These are phyloP conservation scores for Cataglyphis rosenhaueri DNA, from an alignment of 2,888 invertebrate genomes.

Conservation along the genomic window DNA sequence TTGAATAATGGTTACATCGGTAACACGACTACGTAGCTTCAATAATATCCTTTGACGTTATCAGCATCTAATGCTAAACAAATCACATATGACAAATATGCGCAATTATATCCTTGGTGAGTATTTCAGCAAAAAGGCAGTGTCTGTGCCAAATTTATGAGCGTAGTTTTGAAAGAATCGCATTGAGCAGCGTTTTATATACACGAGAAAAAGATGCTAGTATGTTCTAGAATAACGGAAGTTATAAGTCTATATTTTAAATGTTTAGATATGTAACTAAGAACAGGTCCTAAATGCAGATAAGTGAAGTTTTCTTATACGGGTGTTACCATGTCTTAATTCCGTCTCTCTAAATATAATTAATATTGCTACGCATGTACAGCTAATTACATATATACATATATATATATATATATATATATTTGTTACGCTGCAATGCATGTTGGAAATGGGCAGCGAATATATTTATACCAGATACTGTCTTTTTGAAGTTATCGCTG, in stretches of 20 bases:
- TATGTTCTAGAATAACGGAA: conserved; percentile 45
- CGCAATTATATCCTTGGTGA: conserved; percentile 22
- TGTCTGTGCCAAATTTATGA: conserved; percentile 57
- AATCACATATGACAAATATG: not conserved
- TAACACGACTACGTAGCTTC: conserved; percentile 80
- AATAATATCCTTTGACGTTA: not conserved
- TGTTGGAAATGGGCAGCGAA: conserved; percentile 23
- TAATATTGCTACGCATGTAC: conserved; percentile 61
- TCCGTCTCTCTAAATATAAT: conserved; percentile 66
- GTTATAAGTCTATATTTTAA: conserved; percentile 65
- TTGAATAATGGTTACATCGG: conserved; percentile 84
- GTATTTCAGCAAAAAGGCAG: conserved; percentile 57
- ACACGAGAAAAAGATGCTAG: conserved; percentile 18
- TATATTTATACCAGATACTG: conserved; percentile 59
- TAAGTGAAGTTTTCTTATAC: conserved; percentile 57
- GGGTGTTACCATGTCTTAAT: conserved; percentile 62
- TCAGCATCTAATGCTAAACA: not conserved
- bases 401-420: conserved; percentile 15
- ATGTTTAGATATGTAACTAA: conserved; percentile 59
- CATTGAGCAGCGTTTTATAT: conserved; percentile 35
- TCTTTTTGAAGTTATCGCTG: conserved; percentile 55
- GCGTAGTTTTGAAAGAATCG: conserved; percentile 37
- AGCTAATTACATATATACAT: conserved; percentile 41
- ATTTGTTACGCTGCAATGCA: conserved; percentile 46
- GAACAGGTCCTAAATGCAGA: conserved; percentile 43